Evolutionary conservation across 92 coral and sea anemone genomes (phyloP).

Genomic region (Ricordea florida): DNA sequence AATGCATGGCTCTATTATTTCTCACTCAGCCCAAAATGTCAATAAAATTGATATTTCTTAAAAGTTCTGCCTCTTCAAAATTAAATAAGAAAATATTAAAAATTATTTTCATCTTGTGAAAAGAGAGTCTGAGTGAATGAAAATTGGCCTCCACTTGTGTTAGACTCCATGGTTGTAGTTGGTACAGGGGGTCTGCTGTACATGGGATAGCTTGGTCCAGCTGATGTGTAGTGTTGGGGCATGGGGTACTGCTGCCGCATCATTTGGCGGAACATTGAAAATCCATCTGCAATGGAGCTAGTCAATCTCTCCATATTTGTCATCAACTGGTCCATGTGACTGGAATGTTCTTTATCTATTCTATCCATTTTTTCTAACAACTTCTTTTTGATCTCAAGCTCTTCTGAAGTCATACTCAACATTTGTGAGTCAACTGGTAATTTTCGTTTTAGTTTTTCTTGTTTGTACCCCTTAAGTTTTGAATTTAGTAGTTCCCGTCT

Average conservation of each 20-base stretch:
- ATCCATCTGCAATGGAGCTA: slow-evolving; percentile 54
- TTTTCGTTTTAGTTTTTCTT: slow-evolving; percentile 63
- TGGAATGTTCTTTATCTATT: slow-evolving; percentile 54
- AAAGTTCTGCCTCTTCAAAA: too few species aligned
- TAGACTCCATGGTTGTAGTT: too few species aligned
- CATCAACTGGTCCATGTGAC: slow-evolving; percentile 49
- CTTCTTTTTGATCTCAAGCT: slow-evolving; percentile 51
- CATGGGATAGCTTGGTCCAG: too few species aligned
- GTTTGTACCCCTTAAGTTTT: slow-evolving; percentile 52
- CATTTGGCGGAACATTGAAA: slow-evolving; percentile 51
- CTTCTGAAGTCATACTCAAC: slow-evolving; percentile 47
- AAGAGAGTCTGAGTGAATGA: too few species aligned
- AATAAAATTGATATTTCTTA: too few species aligned
- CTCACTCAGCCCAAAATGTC: too few species aligned
- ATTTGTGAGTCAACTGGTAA: slow-evolving; percentile 46
- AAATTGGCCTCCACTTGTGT: too few species aligned
- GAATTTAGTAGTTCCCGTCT: slow-evolving; percentile 45
- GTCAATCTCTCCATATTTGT: slow-evolving; percentile 62
- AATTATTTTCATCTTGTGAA: too few species aligned
- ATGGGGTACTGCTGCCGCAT: slow-evolving; percentile 55
- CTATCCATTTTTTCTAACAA: slow-evolving; percentile 34
- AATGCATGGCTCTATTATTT: too few species aligned
- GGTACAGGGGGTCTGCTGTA: too few species aligned
- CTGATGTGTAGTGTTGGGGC: too few species aligned
- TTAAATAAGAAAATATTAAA: too few species aligned